phyloP scores from a whole-genome alignment of 1,140 invertebrate genomes.

The Oreohelix idahoensis region DNA sequence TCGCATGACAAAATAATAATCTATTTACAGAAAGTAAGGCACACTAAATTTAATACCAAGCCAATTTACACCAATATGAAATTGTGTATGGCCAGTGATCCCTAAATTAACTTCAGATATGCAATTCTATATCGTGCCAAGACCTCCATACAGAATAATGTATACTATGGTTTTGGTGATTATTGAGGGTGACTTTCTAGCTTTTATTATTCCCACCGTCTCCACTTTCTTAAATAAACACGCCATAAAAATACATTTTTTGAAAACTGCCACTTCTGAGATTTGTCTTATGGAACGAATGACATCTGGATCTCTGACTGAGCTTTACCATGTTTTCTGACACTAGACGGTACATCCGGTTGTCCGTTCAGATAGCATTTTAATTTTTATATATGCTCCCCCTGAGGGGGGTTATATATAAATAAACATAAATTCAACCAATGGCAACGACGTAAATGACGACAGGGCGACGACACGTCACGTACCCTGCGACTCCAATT shows the following conservation, averaged over 20 bases:
- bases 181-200: not conserved
- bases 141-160: not conserved
- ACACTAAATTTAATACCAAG: too few relatives aligned
- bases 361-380: not conserved
- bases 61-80: too few relatives aligned
- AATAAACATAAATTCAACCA: not conserved
- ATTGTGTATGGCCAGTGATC: not conserved
- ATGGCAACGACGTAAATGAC: not conserved
- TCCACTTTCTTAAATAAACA: slow-evolving; percentile 2
- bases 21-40: too few relatives aligned
- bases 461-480: not conserved
- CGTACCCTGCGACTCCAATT: slow-evolving; percentile 32
- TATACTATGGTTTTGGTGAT: not conserved
- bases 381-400: not conserved
- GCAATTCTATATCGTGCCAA: not conserved
- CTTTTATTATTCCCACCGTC: not conserved
- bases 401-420: not conserved
- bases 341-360: not conserved
- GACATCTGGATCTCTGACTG: not conserved
- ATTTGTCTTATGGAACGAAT: not conserved
- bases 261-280: not conserved
- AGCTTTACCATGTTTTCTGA: not conserved
- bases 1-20: too few relatives aligned
- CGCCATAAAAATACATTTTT: not conserved
- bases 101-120: not conserved